Conservation (phyloP, 2,888 invertebrate genomes). For the Cephus nigrinus region DNA sequence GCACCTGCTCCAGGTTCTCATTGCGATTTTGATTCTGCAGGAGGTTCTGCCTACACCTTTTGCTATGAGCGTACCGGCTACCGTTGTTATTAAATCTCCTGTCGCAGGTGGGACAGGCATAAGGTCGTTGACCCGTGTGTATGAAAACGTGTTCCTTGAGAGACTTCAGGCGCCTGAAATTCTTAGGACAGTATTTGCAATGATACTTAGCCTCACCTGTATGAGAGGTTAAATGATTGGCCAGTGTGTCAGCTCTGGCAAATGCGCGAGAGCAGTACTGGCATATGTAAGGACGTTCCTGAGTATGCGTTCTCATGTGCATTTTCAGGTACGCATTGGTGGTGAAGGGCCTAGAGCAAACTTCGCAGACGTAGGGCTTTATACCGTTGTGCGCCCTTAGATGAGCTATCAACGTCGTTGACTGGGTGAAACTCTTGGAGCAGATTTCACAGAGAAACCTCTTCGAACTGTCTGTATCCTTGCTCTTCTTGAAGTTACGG, state of each 20-base stretch:
- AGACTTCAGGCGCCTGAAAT: conserved; percentile 59
- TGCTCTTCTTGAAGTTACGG: conserved; percentile 56
- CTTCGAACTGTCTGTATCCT: conserved; percentile 59
- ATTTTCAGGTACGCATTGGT: conserved; percentile 63
- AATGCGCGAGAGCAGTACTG: conserved; percentile 62
- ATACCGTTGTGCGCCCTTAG: conserved; percentile 62
- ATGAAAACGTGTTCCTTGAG: conserved; percentile 63
- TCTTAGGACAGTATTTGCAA: conserved; percentile 63
- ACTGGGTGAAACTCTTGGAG: conserved; percentile 63
- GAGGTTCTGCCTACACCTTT: conserved; percentile 60
- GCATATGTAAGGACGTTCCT: conserved; percentile 62
- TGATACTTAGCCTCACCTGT: conserved; percentile 64
- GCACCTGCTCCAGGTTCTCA: conserved; percentile 37
- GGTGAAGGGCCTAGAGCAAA: conserved; percentile 62
- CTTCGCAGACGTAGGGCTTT: conserved; percentile 62
- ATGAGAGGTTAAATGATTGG: conserved; percentile 62
- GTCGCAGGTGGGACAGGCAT: conserved; percentile 63
- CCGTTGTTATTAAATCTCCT: conserved; percentile 63
- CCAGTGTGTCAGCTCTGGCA: conserved; percentile 60
- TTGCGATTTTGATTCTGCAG: conserved; percentile 45
- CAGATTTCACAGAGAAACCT: conserved; percentile 63
- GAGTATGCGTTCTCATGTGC: conserved; percentile 64
- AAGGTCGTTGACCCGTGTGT: conserved; percentile 63
- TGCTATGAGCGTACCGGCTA: conserved; percentile 63
- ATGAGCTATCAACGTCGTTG: conserved; percentile 62